phyloP scores from a whole-genome alignment of 2,888 invertebrate species.

The Ectemnius continuus region DNA sequence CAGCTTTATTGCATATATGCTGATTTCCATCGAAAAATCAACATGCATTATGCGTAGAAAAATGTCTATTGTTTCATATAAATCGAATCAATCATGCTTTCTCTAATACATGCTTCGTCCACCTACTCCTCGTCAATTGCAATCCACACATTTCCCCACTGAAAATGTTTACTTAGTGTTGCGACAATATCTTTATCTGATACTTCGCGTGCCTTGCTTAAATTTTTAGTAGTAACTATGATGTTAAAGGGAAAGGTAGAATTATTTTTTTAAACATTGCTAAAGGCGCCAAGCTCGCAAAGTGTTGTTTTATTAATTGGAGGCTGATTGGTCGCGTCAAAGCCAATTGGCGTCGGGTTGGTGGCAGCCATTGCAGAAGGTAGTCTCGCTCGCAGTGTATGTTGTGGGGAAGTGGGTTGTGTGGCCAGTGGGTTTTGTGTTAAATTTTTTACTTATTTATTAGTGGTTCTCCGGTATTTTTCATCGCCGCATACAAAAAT shows the following conservation, averaged over 20 bases:
- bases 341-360: slow-evolving; percentile 59
- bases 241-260: not conserved
- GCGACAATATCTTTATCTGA: no score
- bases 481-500: slow-evolving; percentile 77
- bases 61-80: no score
- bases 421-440: slow-evolving; percentile 75
- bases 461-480: slow-evolving; percentile 74
- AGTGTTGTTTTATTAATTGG: slow-evolving; percentile 34
- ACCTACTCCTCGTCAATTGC: no score
- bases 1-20: not conserved
- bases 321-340: slow-evolving; percentile 51
- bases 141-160: no score
- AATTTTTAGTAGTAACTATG: not conserved
- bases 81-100: no score
- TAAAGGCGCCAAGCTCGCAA: slow-evolving; percentile 18
- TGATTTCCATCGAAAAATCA: not conserved
- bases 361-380: slow-evolving; percentile 70
- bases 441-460: slow-evolving; percentile 74
- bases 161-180: no score
- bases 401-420: slow-evolving; percentile 75
- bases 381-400: slow-evolving; percentile 70
- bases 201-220: no score
- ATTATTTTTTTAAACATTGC: not conserved
- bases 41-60: not conserved
- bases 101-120: no score